A percentile compares a stretch with the other conserved stretches of the same genome.
Evolutionary conservation across 2,797 vertebrate species (phyloP).

Genomic region (Cryptoprocta ferox): DNA sequence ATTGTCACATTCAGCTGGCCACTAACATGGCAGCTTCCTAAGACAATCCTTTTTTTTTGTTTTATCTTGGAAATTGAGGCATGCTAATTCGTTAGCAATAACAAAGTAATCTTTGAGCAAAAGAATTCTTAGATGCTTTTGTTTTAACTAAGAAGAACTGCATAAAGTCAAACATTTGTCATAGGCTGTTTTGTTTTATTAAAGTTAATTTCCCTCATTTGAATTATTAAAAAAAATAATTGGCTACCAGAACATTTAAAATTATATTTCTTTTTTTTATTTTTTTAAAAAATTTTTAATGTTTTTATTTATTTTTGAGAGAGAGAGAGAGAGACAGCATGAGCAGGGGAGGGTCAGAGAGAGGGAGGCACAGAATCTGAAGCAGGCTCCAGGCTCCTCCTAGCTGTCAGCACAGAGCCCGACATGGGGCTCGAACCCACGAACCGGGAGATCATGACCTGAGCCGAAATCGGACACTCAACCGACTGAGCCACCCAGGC

Average conservation of each 20-base stretch:
- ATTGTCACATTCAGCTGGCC: background rate
- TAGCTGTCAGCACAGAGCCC: too few relatives aligned
- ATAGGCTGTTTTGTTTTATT: slow-evolving; percentile 65
- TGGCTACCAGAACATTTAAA: background rate
- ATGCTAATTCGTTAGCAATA: slow-evolving; percentile 14
- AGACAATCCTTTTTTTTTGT: background rate
- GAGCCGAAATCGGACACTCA: too few relatives aligned
- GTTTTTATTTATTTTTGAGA: too few relatives aligned
- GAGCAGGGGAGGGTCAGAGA: too few relatives aligned
- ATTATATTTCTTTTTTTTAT: too few relatives aligned
- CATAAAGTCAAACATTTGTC: slow-evolving; percentile 77
- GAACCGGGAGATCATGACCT: too few relatives aligned
- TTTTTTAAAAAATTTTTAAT: too few relatives aligned
- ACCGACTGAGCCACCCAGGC: too few relatives aligned
- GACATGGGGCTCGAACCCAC: too few relatives aligned
- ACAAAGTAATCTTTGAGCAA: background rate
- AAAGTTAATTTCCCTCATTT: background rate
- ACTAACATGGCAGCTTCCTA: background rate
- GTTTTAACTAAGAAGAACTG: slow-evolving; percentile 40
- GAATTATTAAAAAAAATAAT: background rate
- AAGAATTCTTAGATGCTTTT: slow-evolving; percentile 20
- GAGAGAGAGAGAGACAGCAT: too few relatives aligned
- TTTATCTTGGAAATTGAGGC: background rate
- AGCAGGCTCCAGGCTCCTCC: too few relatives aligned
- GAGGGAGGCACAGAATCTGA: too few relatives aligned